Percentiles rank a stretch among this genome's conserved stretches.
Conservation (phyloP, 23 tunicate genomes). For the Styela clava region DNA sequence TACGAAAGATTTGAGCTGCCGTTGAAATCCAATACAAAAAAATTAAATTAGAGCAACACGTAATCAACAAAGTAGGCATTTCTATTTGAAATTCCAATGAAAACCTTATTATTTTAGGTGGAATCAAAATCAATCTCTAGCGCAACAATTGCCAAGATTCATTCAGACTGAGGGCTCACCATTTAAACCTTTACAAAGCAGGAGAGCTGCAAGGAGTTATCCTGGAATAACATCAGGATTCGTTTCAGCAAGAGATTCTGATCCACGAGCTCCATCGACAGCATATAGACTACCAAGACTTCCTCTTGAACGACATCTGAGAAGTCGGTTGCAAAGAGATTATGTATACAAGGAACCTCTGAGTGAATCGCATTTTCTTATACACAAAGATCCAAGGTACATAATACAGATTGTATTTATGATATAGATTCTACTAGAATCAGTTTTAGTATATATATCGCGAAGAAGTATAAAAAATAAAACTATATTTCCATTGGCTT, state of each 20-base stretch:
- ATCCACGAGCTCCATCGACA: constrained; percentile 41
- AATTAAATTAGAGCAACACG: no score
- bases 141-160: constrained; percentile 63
- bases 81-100: no score
- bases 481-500: no score
- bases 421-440: background rate
- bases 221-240: constrained; percentile 16
- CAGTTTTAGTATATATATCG: no score
- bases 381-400: constrained; percentile 80
- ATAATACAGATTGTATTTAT: background rate
- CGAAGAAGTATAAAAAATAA: no score
- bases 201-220: constrained; percentile 33
- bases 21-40: no score
- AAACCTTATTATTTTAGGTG: constrained; percentile 46
- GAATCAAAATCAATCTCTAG: constrained; percentile 56
- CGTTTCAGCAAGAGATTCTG: constrained; percentile 11
- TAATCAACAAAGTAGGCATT: no score
- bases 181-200: constrained; percentile 22
- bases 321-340: constrained; percentile 29
- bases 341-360: constrained; percentile 78
- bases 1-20: no score
- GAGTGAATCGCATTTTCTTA: constrained; percentile 70
- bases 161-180: constrained; percentile 83
- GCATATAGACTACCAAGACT: constrained; percentile 72
- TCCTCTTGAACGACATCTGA: constrained; percentile 3